Base-by-base conservation (phyloP, 1,140 invertebrate genomes). In the Drosophila pseudoananassae region DNA sequence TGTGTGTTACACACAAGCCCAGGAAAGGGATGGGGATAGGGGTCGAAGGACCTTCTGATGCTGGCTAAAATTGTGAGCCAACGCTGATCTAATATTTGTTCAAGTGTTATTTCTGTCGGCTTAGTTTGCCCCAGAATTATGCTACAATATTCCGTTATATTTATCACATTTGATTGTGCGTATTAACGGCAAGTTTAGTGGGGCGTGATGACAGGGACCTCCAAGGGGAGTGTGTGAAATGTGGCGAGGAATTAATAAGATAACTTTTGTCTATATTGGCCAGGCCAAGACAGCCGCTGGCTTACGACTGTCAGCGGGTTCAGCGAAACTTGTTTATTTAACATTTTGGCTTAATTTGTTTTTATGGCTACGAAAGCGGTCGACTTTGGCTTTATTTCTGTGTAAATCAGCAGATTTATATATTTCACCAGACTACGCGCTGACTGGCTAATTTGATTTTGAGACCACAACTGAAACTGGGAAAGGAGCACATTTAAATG, bases 381-480 rank as follows among this genome's bases (percentile, higher is more conserved):
- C 61, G 66, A 46, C 59, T 61, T 58, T 29, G 65, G 43, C 66
- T 36, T 63, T 76, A 89, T 88, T 89, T 88, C 78, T 85, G 84
- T 88, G 78, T 79, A 89, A 88, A 88, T 88, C 83, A 89, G 83
- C 83, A 88, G 84, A 88, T 88, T 88, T 88, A 87, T 82, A 87
- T 88, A 87, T 88, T 78, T 60, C 46, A 14, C 58, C 65, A 61
- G 49, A 66, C 74, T 88, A 53, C 40, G 51, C 54, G 64, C 78
- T 85, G 65, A 68, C 74, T 66, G 72, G 54, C 84, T 88, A 88
- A 88, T 88, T 88, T 89, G 83, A 88, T 89, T 89, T 89, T 89
- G 83, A 88, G 79, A 74, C 69, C 27, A 53, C 46, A 43, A 12
- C 14, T 3, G 4, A 14, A 46, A n/a, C 25, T 14, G 57, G 12